Evolutionary conservation across 1,140 invertebrate genomes (phyloP), one percentile per base, ranked within the genome.

Genomic region (Bombus pascuorum): DNA sequence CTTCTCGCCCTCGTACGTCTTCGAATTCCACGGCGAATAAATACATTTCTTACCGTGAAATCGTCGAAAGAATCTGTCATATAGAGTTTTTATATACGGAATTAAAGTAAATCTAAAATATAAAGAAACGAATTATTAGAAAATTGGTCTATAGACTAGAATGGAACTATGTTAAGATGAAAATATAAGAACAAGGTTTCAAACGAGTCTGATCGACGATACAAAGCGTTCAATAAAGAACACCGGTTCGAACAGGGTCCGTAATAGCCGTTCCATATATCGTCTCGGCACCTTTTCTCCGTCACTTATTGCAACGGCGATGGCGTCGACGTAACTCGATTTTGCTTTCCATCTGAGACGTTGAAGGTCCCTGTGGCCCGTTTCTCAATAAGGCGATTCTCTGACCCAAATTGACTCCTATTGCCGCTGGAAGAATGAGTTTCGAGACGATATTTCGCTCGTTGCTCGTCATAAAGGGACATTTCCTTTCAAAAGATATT

Each of bases 361-460:
- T 86, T 91, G 87, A 90, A 90, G 91, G 92, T 92, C 92, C 92
- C 92, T 89, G 86, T 88, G 91, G 90, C 87, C 89, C 92, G 90
- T 85, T 88, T 91, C 91, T 94, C 94, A 95, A 95, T 95, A 95
- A 95, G 94, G 93, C 94, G 94, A 95, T 95, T 95, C 91, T 90
- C 91, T 94, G 93, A 93, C 91, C 92, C 86, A 91, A 94, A 95
- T 95, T 94, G 94, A 93, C 89, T 87, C 92, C 70, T 87, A 94
- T 93, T 93, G 91, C 91, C 89, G 74, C 66, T 83, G 83, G 66
- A 92, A 93, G 91, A 94, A 94, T 94, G 87, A 92, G 90, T 93
- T 92, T 92, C 86, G 73, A 86, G 82, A 87, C 80, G 90, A 90
- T 88, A 91, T 92, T 89, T 85, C 86, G 70, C 79, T 85, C 76